Percentiles rank a stretch among this genome's conserved stretches.
Evolutionary conservation across 2,888 invertebrate species (phyloP).

Genomic region (Acronicta leporina): DNA sequence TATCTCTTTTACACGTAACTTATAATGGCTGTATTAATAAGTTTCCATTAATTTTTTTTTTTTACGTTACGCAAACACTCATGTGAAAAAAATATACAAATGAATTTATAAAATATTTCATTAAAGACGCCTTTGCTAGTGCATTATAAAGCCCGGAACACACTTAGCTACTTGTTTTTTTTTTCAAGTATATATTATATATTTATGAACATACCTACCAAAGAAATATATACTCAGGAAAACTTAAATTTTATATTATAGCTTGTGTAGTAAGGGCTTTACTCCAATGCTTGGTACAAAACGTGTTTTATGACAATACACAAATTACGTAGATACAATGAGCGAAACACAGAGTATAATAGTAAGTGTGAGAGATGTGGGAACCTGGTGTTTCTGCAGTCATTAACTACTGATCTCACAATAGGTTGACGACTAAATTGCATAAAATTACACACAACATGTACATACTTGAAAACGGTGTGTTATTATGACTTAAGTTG

Average conservation of each 20-base stretch:
- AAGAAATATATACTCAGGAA: too few relatives aligned
- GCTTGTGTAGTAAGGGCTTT: not conserved
- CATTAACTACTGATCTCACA: slow-evolving; percentile 45
- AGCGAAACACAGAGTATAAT: slow-evolving; percentile 36
- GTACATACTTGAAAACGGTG: slow-evolving; percentile 20
- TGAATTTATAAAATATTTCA: too few relatives aligned
- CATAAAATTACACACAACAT: slow-evolving; percentile 47
- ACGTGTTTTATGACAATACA: slow-evolving; percentile 24
- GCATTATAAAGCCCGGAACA: too few relatives aligned
- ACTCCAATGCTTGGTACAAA: slow-evolving; percentile 10
- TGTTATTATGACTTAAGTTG: slow-evolving; percentile 38
- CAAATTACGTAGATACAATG: slow-evolving; percentile 32
- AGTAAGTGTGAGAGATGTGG: slow-evolving; percentile 34
- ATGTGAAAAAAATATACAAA: slow-evolving; percentile 19
- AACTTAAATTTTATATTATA: too few relatives aligned
- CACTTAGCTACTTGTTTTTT: too few relatives aligned
- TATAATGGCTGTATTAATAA: slow-evolving; percentile 36
- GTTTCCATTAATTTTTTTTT: slow-evolving; percentile 13
- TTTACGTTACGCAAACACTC: slow-evolving; percentile 4
- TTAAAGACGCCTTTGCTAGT: too few relatives aligned
- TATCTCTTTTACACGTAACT: slow-evolving; percentile 17
- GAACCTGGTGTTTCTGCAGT: slow-evolving; percentile 28
- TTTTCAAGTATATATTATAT: too few relatives aligned
- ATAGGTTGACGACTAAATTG: slow-evolving; percentile 53
- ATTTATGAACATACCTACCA: too few relatives aligned